Evolutionary conservation across 1,140 invertebrate genomes (phyloP).

Genomic region (Drosophila suzukii): DNA sequence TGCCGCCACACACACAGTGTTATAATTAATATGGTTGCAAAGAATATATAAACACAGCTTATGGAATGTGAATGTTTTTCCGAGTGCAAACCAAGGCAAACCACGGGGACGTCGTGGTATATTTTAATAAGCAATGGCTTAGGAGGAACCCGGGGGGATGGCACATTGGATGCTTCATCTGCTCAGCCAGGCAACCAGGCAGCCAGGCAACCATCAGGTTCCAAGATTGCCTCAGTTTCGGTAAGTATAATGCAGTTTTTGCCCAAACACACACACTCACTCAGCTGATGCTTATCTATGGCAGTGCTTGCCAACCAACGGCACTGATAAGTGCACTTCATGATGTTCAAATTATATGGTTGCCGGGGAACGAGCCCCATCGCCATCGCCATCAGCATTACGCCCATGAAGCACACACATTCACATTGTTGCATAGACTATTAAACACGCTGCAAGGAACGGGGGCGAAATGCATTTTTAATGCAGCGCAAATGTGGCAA

Average conservation of each 20-base stretch:
- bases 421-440: constrained; percentile 74
- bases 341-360: constrained; percentile 80
- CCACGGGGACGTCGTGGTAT: constrained; percentile 23
- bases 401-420: constrained; percentile 17
- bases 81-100: constrained; percentile 12
- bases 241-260: constrained; percentile 56
- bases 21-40: too few relatives aligned
- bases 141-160: constrained; percentile 40
- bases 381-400: constrained; percentile 78
- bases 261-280: constrained; percentile 14
- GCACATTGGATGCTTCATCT: constrained; percentile 41
- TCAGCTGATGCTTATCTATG: constrained; percentile 75
- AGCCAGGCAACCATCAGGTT: neutral
- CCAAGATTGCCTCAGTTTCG: constrained; percentile 35
- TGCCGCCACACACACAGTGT: too few relatives aligned
- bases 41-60: neutral
- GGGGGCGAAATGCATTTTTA: constrained; percentile 75
- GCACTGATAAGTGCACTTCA: constrained; percentile 76
- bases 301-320: constrained; percentile 62
- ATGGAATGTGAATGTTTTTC: neutral
- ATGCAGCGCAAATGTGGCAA: constrained; percentile 78
- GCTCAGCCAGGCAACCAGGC: neutral
- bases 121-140: constrained; percentile 71
- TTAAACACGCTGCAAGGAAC: constrained; percentile 49
- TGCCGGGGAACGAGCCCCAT: constrained; percentile 62